Conservation (phyloP, 2,797 vertebrate genomes). For the Prionace glauca region DNA sequence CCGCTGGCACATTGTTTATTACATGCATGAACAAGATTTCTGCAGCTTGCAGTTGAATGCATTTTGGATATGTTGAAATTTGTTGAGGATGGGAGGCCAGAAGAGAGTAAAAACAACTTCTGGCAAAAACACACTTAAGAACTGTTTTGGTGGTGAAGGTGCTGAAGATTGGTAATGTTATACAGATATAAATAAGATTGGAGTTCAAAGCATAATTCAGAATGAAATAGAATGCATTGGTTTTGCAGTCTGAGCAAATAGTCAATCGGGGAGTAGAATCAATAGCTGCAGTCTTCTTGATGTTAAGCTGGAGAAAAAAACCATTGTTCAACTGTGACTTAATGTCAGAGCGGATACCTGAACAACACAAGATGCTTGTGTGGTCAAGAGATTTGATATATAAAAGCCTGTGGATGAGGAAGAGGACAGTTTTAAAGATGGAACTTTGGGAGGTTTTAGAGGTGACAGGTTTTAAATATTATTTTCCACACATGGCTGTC, state of each 20-base stretch:
- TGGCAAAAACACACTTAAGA: not conserved
- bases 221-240: not conserved
- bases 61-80: not conserved
- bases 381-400: not conserved
- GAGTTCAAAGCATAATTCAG: not conserved
- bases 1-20: not conserved
- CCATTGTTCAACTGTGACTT: not conserved
- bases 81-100: not conserved
- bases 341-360: not conserved
- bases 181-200: not conserved
- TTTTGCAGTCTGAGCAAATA: not conserved
- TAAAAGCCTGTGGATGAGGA: not conserved
- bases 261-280: not conserved
- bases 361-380: not conserved
- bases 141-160: not conserved
- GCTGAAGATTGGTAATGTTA: not conserved
- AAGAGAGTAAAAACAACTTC: not conserved
- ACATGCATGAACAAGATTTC: not conserved
- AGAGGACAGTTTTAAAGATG: not conserved
- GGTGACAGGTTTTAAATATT: not conserved
- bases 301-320: not conserved
- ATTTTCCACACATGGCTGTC: too few relatives aligned
- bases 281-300: not conserved
- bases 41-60: too few relatives aligned
- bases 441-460: not conserved